Evolutionary conservation across 2,797 vertebrate species (phyloP).

Genomic region (Spinus pinus): DNA sequence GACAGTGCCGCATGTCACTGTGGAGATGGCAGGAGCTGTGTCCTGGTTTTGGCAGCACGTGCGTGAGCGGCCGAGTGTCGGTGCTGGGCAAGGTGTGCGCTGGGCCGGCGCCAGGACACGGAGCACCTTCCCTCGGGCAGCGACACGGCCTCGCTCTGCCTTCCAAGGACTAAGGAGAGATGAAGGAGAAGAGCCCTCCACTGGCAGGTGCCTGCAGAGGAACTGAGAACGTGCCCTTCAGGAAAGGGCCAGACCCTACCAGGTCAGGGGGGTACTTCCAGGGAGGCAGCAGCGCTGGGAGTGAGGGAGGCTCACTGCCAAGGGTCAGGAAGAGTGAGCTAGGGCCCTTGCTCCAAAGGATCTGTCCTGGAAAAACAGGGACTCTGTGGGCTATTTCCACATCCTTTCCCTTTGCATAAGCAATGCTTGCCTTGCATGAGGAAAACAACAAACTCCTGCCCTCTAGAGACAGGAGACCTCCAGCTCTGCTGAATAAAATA

Average conservation of each 20-base stretch:
- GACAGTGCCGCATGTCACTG: not conserved
- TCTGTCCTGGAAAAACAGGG: not conserved
- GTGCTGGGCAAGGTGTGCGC: not conserved
- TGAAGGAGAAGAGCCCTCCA: constrained; percentile 11
- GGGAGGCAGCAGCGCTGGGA: not conserved
- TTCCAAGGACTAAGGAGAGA: not conserved
- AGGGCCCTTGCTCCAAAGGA: not conserved
- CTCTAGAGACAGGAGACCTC: constrained; percentile 69
- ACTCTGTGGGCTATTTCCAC: constrained; percentile 29
- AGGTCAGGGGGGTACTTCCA: not conserved
- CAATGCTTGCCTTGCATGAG: not conserved
- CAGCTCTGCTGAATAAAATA: constrained; percentile 69
- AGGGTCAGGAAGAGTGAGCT: not conserved
- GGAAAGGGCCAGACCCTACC: not conserved
- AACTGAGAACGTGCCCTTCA: not conserved
- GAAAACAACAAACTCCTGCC: constrained; percentile 67
- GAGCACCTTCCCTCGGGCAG: constrained; percentile 39
- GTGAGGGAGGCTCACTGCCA: not conserved
- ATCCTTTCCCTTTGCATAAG: constrained; percentile 31
- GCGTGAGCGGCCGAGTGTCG: not conserved
- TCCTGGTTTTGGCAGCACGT: not conserved
- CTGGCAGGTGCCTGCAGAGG: not conserved
- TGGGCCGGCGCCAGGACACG: not conserved
- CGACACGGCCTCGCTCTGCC: not conserved
- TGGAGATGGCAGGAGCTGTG: not conserved